phyloP scores from a whole-genome alignment of 1,140 invertebrate species.

The Bombus pyrosoma region DNA sequence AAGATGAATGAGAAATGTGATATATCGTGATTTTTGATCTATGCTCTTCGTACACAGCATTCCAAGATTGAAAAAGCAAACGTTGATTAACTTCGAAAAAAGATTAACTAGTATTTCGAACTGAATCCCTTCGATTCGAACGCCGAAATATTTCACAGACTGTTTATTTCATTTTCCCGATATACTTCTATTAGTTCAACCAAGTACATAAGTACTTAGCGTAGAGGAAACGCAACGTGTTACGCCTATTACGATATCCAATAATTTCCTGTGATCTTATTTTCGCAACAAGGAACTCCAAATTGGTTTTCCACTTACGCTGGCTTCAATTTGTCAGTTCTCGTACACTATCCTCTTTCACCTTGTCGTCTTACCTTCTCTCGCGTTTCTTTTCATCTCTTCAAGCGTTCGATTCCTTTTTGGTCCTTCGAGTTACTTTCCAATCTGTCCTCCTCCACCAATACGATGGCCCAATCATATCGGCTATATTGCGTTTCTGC shows the following conservation, averaged over 20 bases:
- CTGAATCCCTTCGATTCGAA: neutral
- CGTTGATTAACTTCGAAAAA: too few species aligned
- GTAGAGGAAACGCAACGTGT: conserved; percentile 14
- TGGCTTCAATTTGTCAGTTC: conserved; percentile 58
- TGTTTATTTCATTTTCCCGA: conserved; percentile 35
- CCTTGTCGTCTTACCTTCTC: neutral
- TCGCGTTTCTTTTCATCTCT: conserved; percentile 44
- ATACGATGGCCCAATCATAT: conserved; percentile 37
- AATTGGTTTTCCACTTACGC: conserved; percentile 68
- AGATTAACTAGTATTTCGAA: too few species aligned
- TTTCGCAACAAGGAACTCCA: conserved; percentile 62
- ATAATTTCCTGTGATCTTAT: conserved; percentile 67
- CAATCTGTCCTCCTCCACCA: conserved; percentile 50
- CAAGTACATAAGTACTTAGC: neutral
- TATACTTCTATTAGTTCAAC: neutral
- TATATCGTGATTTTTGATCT: too few species aligned
- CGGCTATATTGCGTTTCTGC: conserved; percentile 63
- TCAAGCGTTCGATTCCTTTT: conserved; percentile 45
- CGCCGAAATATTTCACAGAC: too few species aligned
- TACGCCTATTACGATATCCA: conserved; percentile 47
- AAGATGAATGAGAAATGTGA: too few species aligned
- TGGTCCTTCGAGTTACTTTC: conserved; percentile 56
- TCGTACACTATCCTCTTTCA: neutral
- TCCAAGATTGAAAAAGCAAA: neutral
- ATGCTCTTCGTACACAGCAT: neutral